Percentiles rank a stretch among this genome's conserved stretches.
Evolutionary conservation across 2,888 invertebrate genomes (phyloP).

Genomic region (Argyresthia goedartella): DNA sequence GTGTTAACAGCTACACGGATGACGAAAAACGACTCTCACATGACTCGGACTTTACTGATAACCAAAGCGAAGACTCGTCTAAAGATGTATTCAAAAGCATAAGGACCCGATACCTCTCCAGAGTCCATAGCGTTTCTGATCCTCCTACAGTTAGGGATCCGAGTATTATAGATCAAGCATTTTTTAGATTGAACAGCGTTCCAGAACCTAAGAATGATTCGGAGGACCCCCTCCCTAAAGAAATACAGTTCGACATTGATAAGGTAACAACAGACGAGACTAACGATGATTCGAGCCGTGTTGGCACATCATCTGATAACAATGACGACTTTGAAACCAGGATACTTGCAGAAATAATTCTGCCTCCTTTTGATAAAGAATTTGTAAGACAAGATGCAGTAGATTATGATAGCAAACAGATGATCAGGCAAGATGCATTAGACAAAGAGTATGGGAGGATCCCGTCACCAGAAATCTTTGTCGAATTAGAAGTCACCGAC

Average conservation of each 20-base stretch:
- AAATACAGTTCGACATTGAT: constrained; percentile 34
- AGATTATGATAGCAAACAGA: background rate
- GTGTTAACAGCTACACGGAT: constrained; percentile 35
- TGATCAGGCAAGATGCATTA: constrained; percentile 4
- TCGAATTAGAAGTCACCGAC: constrained; percentile 18
- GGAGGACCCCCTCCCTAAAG: constrained; percentile 11
- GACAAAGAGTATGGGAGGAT: background rate
- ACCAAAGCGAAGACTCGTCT: constrained; percentile 39
- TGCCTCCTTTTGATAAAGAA: constrained; percentile 15
- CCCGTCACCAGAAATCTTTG: constrained; percentile 13
- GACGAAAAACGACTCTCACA: constrained; percentile 32
- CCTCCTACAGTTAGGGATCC: constrained; percentile 27
- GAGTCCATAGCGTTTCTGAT: constrained; percentile 52
- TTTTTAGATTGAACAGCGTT: constrained; percentile 32
- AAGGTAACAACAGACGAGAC: constrained; percentile 51
- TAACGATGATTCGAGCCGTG: constrained; percentile 32
- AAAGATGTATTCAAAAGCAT: constrained; percentile 56
- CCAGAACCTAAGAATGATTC: constrained; percentile 19
- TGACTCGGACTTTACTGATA: constrained; percentile 36
- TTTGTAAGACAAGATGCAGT: background rate
- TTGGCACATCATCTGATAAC: constrained; percentile 17
- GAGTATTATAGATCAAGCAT: constrained; percentile 48
- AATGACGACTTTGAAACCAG: constrained; percentile 15
- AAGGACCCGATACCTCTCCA: constrained; percentile 49
- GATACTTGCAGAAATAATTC: constrained; percentile 22